Base-by-base conservation (phyloP, 2,113 vertebrate genomes). In the Porphyrio hochstetteri region DNA sequence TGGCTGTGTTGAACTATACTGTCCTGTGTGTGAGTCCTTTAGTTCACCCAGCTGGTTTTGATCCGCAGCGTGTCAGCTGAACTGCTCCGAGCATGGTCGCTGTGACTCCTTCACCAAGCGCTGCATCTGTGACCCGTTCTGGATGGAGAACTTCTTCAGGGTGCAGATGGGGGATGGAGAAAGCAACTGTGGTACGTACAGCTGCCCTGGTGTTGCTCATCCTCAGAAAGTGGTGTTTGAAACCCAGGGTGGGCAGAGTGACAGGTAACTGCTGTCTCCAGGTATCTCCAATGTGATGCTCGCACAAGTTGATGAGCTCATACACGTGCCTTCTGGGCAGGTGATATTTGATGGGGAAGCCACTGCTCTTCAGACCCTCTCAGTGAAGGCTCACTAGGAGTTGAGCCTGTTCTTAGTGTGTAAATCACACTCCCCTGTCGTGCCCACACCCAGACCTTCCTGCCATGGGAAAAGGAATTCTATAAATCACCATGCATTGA, bases 71-170 rank as follows among this genome's bases (percentile, higher is more conserved):
- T 99, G 99, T 95, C 99, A 99, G 98, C 92, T 99, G 85, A 99
- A 99, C 98, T 99, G 99, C 97, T 99, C 99, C 0, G 96, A 98
- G 87, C 99, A 99, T 5, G 99, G 99, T 2, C 99, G 98, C 89
- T 99, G 99, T 3, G 98, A 99, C 93, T 98, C 99, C 2, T 99
- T 99, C 97, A 99, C 99, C 48, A 99, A 99, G 42, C 98, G 98
- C 61, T 99, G 99, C 5, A 77, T 99, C 95, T 99, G 99, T 16
- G 99, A 99, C 72, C 99, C 99, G 0, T 99, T 99, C 96, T 99
- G 99, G 99, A 99, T 99, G 99, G 99, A 99, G 98, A 99, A 99
- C 96, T 99, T 99, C 95, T 96, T 99, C 97, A 98, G 98, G 95
- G 97, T 98, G 85, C 98, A 99, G 95, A 97, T 99, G 55, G 99